Percentiles rank a stretch among this genome's conserved stretches.
Conservation (phyloP, 2,888 invertebrate genomes). For the Elysia crispata region DNA sequence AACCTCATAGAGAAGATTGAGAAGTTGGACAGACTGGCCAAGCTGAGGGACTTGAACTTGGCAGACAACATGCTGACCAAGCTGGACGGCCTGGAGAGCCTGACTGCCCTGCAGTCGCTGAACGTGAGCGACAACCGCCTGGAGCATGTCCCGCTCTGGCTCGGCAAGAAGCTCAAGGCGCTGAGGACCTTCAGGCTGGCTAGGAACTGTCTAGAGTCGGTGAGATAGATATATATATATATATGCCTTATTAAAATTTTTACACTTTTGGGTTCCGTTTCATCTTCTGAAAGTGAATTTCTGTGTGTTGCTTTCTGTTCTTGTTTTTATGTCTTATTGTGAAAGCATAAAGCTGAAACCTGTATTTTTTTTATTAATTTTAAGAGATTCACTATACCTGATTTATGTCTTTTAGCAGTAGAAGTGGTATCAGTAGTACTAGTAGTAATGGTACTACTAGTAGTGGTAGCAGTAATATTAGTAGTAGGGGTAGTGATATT, state of each 20-base stretch:
- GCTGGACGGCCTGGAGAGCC: constrained; percentile 72
- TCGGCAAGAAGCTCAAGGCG: constrained; percentile 71
- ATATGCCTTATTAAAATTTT: too few species aligned
- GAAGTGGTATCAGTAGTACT: too few species aligned
- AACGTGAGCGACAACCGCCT: constrained; percentile 73
- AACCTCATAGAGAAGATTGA: constrained; percentile 76
- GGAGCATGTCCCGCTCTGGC: constrained; percentile 73
- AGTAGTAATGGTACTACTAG: too few species aligned
- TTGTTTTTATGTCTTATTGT: too few species aligned
- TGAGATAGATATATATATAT: constrained; percentile 58
- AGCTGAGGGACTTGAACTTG: constrained; percentile 71
- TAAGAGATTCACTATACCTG: too few species aligned
- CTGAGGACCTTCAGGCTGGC: constrained; percentile 70
- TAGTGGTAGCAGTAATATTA: too few species aligned
- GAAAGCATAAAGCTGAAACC: too few species aligned
- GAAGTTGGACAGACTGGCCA: constrained; percentile 70
- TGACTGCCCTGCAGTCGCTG: constrained; percentile 69
- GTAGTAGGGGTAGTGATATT: too few species aligned
- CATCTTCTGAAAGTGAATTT: background rate
- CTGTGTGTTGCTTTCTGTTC: too few species aligned
- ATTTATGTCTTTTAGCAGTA: too few species aligned
- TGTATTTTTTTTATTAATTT: too few species aligned
- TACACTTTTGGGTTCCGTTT: too few species aligned
- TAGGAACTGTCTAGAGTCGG: constrained; percentile 72
- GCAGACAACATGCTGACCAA: constrained; percentile 70